These are phyloP conservation scores for Uria lomvia DNA, from an alignment of 2,113 vertebrate genomes.

Conservation along the genomic window DNA sequence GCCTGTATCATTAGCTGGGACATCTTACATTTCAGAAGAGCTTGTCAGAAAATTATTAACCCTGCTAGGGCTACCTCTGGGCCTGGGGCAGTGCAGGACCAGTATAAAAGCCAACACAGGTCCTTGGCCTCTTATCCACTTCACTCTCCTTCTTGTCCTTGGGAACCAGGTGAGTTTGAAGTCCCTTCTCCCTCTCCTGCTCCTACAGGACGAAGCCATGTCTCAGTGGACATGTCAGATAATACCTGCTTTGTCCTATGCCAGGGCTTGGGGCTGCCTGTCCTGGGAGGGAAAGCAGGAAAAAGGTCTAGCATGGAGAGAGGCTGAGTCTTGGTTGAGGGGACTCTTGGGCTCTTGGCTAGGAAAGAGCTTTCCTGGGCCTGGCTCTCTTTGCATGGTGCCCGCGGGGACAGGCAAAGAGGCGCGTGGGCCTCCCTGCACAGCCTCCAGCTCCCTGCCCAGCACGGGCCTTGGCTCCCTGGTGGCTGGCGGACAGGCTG, in stretches of 20 bases:
- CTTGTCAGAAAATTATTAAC: not conserved
- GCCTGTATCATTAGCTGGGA: not conserved
- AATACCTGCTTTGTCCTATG: not conserved
- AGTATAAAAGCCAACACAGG: not conserved
- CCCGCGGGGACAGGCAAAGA: not conserved
- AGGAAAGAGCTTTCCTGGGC: too few relatives aligned
- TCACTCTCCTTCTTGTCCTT: not conserved
- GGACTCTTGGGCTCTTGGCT: not conserved
- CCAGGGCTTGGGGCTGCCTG: not conserved
- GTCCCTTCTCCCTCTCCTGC: not conserved
- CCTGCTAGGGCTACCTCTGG: not conserved
- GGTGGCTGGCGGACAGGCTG: not conserved
- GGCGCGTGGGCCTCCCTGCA: rapidly evolving
- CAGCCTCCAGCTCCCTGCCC: not conserved
- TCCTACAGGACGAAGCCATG: not conserved
- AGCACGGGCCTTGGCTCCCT: not conserved
- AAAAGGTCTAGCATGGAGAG: not conserved
- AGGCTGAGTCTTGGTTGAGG: not conserved
- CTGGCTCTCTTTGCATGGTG: not conserved
- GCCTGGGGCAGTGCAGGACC: not conserved
- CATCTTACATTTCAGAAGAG: not conserved
- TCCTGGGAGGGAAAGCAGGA: not conserved
- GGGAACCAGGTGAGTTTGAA: not conserved
- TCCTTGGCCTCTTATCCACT: not conserved
- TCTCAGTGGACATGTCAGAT: not conserved